Percentiles rank a stretch among this genome's conserved stretches.
These are phyloP conservation scores for Furcula furcula DNA, from an alignment of 2,888 invertebrate species.

Conservation along the genomic window DNA sequence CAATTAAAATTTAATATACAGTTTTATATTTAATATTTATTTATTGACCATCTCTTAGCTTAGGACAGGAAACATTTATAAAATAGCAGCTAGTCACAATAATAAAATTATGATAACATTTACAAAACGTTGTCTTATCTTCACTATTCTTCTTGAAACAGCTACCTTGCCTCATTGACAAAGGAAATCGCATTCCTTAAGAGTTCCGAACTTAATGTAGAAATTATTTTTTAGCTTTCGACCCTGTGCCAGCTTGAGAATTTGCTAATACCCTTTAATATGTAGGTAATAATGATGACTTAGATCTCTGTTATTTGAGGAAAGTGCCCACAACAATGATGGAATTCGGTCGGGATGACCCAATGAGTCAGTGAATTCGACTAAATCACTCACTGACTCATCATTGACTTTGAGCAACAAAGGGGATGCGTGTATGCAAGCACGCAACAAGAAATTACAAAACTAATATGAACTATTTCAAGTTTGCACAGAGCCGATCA, in stretches of 20 bases:
- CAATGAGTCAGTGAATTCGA: conserved; percentile 30
- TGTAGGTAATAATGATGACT: background rate
- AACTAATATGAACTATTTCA: conserved; percentile 26
- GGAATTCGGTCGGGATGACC: background rate
- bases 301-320: background rate
- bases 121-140: conserved; percentile 55
- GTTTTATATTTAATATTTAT: conserved; percentile 64
- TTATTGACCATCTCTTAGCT: conserved; percentile 71
- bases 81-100: conserved; percentile 75
- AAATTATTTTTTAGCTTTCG: background rate
- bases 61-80: conserved; percentile 77
- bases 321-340: background rate
- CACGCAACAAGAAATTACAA: conserved; percentile 26
- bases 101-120: conserved; percentile 74
- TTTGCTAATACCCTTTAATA: no score
- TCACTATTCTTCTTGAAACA: conserved; percentile 42
- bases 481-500: conserved; percentile 24
- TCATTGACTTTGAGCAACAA: conserved; percentile 28
- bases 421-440: conserved; percentile 7
- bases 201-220: background rate
- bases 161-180: conserved; percentile 42
- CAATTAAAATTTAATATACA: conserved; percentile 13
- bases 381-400: conserved; percentile 25
- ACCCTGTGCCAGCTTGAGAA: background rate
- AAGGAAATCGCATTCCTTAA: conserved; percentile 5